A percentile compares a stretch with the other conserved stretches of the same genome.
Evolutionary conservation across 2,113 vertebrate species (phyloP).

Genomic region (Colossoma macropomum): DNA sequence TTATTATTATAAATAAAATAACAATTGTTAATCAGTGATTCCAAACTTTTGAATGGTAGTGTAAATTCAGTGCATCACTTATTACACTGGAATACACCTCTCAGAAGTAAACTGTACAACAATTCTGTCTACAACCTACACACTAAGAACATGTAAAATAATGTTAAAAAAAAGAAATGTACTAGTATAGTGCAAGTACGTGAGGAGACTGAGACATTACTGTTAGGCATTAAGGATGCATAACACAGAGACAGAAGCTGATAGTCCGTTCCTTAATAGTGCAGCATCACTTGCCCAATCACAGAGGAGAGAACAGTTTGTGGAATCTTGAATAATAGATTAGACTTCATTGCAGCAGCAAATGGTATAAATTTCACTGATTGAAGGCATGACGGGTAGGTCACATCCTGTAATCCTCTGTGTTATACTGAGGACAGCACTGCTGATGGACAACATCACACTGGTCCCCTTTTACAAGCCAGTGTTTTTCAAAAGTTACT

Average conservation of each 20-base stretch:
- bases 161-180: background rate
- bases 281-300: background rate
- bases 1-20: too few species aligned
- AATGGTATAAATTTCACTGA: slow-evolving; percentile 1
- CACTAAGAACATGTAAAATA: too few species aligned
- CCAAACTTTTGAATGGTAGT: too few species aligned
- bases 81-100: too few species aligned
- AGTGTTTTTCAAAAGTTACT: background rate
- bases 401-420: background rate
- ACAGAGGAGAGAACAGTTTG: background rate
- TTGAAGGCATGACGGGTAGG: background rate
- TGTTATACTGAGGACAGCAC: background rate
- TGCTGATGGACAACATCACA: background rate
- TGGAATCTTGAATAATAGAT: background rate
- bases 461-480: background rate
- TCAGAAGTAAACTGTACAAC: too few species aligned
- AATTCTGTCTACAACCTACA: too few species aligned
- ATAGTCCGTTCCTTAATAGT: background rate
- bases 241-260: background rate
- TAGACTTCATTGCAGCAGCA: background rate
- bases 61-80: too few species aligned
- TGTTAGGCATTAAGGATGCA: background rate
- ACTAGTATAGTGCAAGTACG: background rate
- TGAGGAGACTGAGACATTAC: background rate
- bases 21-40: too few species aligned